Percentiles rank a stretch among this genome's conserved stretches.
Evolutionary conservation across 2,797 vertebrate genomes (phyloP).

Genomic region (Diceros bicornis): DNA sequence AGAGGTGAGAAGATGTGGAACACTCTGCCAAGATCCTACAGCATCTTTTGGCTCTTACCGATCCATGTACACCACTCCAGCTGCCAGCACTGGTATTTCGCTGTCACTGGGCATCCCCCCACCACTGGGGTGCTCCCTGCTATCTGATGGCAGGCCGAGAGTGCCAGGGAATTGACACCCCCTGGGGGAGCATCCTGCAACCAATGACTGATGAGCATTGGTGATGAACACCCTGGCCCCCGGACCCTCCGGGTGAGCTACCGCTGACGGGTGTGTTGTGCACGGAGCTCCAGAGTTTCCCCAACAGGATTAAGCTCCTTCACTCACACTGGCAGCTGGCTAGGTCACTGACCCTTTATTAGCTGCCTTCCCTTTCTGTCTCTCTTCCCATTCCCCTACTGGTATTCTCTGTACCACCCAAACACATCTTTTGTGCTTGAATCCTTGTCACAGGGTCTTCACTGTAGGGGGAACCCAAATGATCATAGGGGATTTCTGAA

Average conservation of each 20-base stretch:
- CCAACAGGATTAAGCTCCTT: background rate
- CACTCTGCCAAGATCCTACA: fast-evolving
- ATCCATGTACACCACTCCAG: background rate
- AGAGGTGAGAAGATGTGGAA: background rate
- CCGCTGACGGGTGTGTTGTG: no score
- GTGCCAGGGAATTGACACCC: background rate
- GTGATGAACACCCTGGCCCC: background rate
- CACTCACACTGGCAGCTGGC: background rate
- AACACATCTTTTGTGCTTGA: background rate
- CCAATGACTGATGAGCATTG: background rate
- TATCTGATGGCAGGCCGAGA: background rate
- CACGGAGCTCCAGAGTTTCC: background rate
- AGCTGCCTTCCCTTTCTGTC: background rate
- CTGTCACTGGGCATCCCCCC: background rate
- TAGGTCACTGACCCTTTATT: background rate
- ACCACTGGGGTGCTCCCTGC: fast-evolving
- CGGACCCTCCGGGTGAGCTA: background rate
- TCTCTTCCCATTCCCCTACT: background rate
- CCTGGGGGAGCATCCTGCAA: background rate
- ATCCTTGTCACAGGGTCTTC: background rate
- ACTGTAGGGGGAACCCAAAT: background rate
- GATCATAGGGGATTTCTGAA: background rate
- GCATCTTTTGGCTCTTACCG: background rate
- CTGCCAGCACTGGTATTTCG: background rate
- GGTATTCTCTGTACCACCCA: background rate